These are phyloP conservation scores for Trachurus trachurus DNA, from an alignment of 2,797 vertebrate species.

Conservation along the genomic window DNA sequence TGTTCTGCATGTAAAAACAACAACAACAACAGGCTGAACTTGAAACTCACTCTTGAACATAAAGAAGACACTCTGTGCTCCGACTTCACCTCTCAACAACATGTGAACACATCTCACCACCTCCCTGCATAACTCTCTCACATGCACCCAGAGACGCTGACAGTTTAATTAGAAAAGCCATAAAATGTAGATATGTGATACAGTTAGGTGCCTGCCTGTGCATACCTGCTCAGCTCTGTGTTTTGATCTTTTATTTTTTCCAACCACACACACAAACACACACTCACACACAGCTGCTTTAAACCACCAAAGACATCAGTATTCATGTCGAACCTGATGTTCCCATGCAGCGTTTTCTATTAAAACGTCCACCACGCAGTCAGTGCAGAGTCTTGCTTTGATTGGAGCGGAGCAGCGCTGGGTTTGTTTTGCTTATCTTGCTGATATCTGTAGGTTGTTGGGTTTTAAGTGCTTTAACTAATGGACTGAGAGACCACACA, in stretches of 20 bases:
- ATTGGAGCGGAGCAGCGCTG: slow-evolving; percentile 5
- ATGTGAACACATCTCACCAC: neutral
- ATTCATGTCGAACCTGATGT: slow-evolving; percentile 61
- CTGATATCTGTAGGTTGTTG: slow-evolving; percentile 22
- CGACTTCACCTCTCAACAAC: neutral
- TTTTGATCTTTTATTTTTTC: slow-evolving; percentile 17
- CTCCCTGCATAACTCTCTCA: neutral
- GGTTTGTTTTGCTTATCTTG: slow-evolving; percentile 58
- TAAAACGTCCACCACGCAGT: slow-evolving; percentile 1
- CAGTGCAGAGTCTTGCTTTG: slow-evolving; percentile 16
- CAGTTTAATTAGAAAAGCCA: slow-evolving; percentile 56
- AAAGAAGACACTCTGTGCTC: neutral
- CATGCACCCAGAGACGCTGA: neutral
- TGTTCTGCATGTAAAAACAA: neutral
- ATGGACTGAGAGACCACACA: neutral
- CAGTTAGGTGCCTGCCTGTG: slow-evolving; percentile 54
- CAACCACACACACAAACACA: slow-evolving; percentile 42
- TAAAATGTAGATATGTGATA: slow-evolving; percentile 58
- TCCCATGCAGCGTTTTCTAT: slow-evolving; percentile 23
- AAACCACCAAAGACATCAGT: slow-evolving; percentile 30
- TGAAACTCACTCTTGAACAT: neutral
- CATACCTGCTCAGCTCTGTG: slow-evolving; percentile 65
- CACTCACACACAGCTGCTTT: slow-evolving; percentile 24
- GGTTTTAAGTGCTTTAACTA: slow-evolving; percentile 8
- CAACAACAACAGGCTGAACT: neutral